phyloP scores from a whole-genome alignment of 2,113 vertebrate species.

The Tringa solitaria region DNA sequence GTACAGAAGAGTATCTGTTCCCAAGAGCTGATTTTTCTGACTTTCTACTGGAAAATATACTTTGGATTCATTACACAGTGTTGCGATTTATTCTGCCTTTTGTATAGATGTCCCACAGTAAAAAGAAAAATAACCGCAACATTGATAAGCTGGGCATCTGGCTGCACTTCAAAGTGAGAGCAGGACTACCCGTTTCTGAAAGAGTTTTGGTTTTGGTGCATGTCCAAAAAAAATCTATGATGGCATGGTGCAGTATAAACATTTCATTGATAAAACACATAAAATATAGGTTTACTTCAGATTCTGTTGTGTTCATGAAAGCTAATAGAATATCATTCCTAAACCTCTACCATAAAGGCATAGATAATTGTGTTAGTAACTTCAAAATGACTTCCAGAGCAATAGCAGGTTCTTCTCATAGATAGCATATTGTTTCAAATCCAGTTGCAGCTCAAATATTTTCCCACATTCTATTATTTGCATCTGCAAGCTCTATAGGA shows the following conservation, averaged over 20 bases:
- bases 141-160: background rate
- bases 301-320: background rate
- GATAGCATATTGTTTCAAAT: background rate
- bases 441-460: background rate
- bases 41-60: background rate
- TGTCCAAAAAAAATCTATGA: rapidly evolving
- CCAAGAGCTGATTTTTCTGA: background rate
- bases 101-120: background rate
- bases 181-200: background rate
- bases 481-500: background rate
- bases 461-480: background rate
- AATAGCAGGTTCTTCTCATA: background rate
- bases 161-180: background rate
- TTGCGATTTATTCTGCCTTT: background rate
- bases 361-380: background rate
- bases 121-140: background rate
- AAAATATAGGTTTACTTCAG: background rate
- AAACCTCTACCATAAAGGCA: background rate
- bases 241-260: background rate
- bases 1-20: background rate
- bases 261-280: background rate
- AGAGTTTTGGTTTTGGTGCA: background rate
- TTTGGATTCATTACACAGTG: background rate
- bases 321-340: background rate
- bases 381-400: background rate